These are phyloP conservation scores for Drosophila stalkeri DNA, from an alignment of 2,888 invertebrate species.

Conservation along the genomic window DNA sequence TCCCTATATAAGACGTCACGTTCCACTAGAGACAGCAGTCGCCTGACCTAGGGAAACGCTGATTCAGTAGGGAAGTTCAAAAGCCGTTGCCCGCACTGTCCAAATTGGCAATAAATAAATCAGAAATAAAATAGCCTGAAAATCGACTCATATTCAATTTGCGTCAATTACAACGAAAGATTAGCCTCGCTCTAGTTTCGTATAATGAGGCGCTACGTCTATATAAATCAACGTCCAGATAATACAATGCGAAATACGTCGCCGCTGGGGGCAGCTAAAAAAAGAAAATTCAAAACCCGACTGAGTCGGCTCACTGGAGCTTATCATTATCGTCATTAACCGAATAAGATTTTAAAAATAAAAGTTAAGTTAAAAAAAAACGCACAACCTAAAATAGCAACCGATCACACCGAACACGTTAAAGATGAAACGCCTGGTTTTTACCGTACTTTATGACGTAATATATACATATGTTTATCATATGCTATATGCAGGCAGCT, in stretches of 20 bases:
- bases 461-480: slow-evolving; percentile 4
- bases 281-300: slow-evolving; percentile 13
- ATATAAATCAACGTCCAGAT: slow-evolving; percentile 65
- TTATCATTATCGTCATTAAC: slow-evolving; percentile 20
- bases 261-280: slow-evolving; percentile 39
- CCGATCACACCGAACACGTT: slow-evolving; percentile 8
- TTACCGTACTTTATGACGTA: slow-evolving; percentile 66
- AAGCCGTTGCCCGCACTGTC: slow-evolving; percentile 30
- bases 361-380: slow-evolving; percentile 33
- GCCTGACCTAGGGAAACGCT: slow-evolving; percentile 26
- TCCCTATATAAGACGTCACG: slow-evolving; percentile 23
- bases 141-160: slow-evolving; percentile 66
- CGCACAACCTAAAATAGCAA: slow-evolving; percentile 45
- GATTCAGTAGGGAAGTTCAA: slow-evolving; percentile 44
- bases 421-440: slow-evolving; percentile 22
- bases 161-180: slow-evolving; percentile 74
- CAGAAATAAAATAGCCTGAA: slow-evolving; percentile 19
- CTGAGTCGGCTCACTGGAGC: slow-evolving; percentile 21
- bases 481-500: not conserved
- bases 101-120: slow-evolving; percentile 20
- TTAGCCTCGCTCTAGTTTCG: slow-evolving; percentile 75
- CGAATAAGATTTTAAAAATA: slow-evolving; percentile 1
- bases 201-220: slow-evolving; percentile 43
- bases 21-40: slow-evolving; percentile 12
- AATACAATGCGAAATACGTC: slow-evolving; percentile 49